Evolutionary conservation across 2,888 invertebrate genomes (phyloP).

Genomic region (Philaethria dido): DNA sequence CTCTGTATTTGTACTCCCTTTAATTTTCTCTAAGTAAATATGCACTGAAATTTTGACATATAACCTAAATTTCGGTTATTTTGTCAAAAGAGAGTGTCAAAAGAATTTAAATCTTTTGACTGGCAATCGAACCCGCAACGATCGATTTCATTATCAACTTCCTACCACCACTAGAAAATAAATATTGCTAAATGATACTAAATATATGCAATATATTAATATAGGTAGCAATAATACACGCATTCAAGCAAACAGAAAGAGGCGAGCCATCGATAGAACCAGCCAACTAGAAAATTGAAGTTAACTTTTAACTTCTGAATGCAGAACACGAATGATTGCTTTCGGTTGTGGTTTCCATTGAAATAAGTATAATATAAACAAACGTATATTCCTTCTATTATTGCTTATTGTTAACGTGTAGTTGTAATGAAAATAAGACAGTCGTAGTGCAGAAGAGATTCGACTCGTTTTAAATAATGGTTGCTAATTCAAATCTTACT

Average conservation of each 20-base stretch:
- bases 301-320: slow-evolving; percentile 32
- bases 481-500: too few relatives aligned
- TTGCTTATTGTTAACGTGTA: neutral
- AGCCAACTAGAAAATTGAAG: slow-evolving; percentile 30
- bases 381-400: neutral
- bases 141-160: too few relatives aligned
- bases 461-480: neutral
- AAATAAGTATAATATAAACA: slow-evolving; percentile 9
- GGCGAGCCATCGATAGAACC: slow-evolving; percentile 15
- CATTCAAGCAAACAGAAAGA: neutral
- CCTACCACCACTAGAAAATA: too few relatives aligned
- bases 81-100: too few relatives aligned
- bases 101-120: too few relatives aligned
- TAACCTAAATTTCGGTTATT: too few relatives aligned
- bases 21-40: too few relatives aligned
- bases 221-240: slow-evolving; percentile 2
- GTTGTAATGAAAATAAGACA: neutral
- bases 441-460: neutral
- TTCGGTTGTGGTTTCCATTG: slow-evolving; percentile 6
- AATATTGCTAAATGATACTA: too few relatives aligned
- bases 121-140: too few relatives aligned
- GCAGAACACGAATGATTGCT: slow-evolving; percentile 31
- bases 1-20: too few relatives aligned
- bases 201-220: neutral
- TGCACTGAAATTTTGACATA: too few relatives aligned